A percentile compares a stretch with the other conserved stretches of the same genome.
Conservation (phyloP, 1,140 invertebrate species). For the Orchesella cincta region DNA sequence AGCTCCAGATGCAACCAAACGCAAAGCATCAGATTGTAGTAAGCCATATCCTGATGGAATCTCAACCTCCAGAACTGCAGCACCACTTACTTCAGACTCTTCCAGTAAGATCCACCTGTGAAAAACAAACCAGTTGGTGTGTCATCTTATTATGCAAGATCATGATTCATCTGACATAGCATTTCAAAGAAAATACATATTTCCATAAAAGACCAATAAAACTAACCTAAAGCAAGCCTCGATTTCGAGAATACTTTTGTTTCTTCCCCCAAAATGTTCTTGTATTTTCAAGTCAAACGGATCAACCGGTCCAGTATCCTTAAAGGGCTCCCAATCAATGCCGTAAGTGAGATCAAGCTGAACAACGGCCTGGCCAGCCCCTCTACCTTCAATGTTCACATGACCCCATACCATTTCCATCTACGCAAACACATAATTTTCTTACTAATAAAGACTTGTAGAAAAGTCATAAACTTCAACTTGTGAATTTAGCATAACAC, state of each 20-base stretch:
- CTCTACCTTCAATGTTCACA: slow-evolving; percentile 60
- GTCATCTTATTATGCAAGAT: slow-evolving; percentile 4
- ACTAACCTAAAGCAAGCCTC: slow-evolving; percentile 59
- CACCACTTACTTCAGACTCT: slow-evolving; percentile 81
- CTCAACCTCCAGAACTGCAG: slow-evolving; percentile 86
- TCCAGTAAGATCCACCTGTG: slow-evolving; percentile 72
- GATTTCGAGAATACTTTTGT: slow-evolving; percentile 63
- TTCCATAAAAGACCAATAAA: too few relatives aligned
- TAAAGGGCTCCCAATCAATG: slow-evolving; percentile 61
- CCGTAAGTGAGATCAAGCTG: slow-evolving; percentile 63
- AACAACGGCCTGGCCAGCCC: slow-evolving; percentile 62
- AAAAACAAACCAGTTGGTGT: background rate
- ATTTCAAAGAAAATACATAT: too few relatives aligned
- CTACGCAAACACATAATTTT: slow-evolving; percentile 51
- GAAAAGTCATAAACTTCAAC: background rate
- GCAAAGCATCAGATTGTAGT: slow-evolving; percentile 69
- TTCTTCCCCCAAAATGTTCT: slow-evolving; percentile 59
- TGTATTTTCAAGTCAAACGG: slow-evolving; percentile 58
- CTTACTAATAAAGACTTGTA: background rate
- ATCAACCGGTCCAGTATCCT: slow-evolving; percentile 59
- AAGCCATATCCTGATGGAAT: slow-evolving; percentile 93
- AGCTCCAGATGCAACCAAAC: slow-evolving; percentile 52
- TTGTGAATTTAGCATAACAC: background rate
- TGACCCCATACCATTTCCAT: slow-evolving; percentile 63
- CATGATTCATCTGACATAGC: slow-evolving; percentile 27